These are phyloP conservation scores for Pseudobourletiella spinata DNA, from an alignment of 1,140 invertebrate genomes.

Conservation along the genomic window DNA sequence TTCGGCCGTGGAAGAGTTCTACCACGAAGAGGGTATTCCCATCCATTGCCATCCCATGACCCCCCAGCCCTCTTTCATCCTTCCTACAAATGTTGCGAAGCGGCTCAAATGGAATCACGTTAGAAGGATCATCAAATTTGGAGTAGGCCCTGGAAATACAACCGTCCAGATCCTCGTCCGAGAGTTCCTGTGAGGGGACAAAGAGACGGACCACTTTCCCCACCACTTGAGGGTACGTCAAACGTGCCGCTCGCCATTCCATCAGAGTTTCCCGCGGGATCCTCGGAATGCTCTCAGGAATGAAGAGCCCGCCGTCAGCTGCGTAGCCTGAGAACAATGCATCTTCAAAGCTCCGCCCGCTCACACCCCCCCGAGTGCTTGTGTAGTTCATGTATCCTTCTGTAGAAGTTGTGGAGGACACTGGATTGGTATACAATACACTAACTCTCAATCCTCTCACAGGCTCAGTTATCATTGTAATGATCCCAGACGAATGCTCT, in stretches of 20 bases:
- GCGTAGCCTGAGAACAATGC: slow-evolving; percentile 43
- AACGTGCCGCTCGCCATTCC: slow-evolving; percentile 38
- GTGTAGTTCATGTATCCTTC: slow-evolving; percentile 44
- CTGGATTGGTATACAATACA: too few species aligned
- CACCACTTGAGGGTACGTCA: slow-evolving; percentile 42
- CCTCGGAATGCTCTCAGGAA: slow-evolving; percentile 42
- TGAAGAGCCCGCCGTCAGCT: slow-evolving; percentile 44
- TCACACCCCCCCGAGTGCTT: slow-evolving; percentile 40
- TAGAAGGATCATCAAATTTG: slow-evolving; percentile 7
- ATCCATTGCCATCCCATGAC: too few species aligned
- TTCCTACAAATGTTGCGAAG: too few species aligned
- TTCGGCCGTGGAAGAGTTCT: slow-evolving; percentile 45
- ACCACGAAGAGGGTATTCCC: slow-evolving; percentile 28
- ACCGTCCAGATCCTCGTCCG: slow-evolving; percentile 28
- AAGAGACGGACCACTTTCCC: slow-evolving; percentile 41
- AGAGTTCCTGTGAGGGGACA: slow-evolving; percentile 43
- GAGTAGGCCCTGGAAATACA: slow-evolving; percentile 11
- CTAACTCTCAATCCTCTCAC: too few species aligned
- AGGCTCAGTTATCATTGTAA: too few species aligned
- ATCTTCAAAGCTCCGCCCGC: slow-evolving; percentile 41
- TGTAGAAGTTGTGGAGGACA: too few species aligned
- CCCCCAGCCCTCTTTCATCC: too few species aligned
- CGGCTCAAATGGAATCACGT: background rate
- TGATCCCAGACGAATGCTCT: too few species aligned
- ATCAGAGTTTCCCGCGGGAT: slow-evolving; percentile 37